Evolutionary conservation across 2,888 invertebrate genomes (phyloP), one percentile per base, ranked within the genome.

Genomic region (Elysia crispata): DNA sequence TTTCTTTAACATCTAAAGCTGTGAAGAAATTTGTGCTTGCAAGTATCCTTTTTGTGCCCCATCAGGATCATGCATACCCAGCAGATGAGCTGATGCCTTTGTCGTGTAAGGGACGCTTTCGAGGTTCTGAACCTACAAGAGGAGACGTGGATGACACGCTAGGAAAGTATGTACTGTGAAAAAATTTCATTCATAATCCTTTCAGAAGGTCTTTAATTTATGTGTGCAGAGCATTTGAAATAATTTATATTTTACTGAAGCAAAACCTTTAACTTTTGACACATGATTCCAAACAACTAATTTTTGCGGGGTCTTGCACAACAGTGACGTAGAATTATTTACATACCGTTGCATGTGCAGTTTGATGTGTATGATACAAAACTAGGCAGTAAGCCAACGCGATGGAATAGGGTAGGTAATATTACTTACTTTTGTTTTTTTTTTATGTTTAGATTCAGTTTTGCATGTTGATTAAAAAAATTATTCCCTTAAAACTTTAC

Each of bases 81-180:
- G 98, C 98, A 25, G 99, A 99, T 93, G 99, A 99, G 93, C 93
- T 99, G 85, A 98, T 98, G 98, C 99, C 99, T 0, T 93, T 99
- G 57, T 97, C 96, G 89, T 99, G 99, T 92, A 95, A 95, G 90
- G 99, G 98, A 41, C 94, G 99, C 77, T 97, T 95, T 92, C 94
- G 97, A 87, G 98, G 97, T 6, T 94, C 96, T 8, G 97, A 97
- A 75, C 96, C 97, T 3, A 96, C 96, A 85, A 94, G 99, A 73
- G 99, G 99, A 1, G 98, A 99, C 91, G 96, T 99, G 93, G 99
- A 99, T 92, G 98, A 98, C 92, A 95, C 96, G 57, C 94, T 99
- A 84, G 99, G 99, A 93, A 99, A 99, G 98, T 98, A 94, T 95
- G 97, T 93, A 3, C 15, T n/a, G 11, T 23, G 41, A 18, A 33